Conservation (phyloP, 1,140 invertebrate species). For the Calliphora vicina region DNA sequence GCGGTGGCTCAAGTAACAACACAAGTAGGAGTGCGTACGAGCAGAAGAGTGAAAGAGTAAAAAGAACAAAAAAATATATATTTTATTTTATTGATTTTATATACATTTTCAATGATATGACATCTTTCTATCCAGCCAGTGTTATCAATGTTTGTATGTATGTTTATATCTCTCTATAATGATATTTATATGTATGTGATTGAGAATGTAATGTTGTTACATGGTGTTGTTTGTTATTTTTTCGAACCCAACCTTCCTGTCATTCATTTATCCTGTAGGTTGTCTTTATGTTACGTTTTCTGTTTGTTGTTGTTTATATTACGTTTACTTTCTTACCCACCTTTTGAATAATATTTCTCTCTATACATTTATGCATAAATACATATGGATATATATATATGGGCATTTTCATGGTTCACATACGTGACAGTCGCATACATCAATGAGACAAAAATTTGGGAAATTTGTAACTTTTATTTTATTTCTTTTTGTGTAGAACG, state of each 20-base stretch:
- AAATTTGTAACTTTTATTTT: no score
- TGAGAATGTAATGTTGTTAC: not conserved
- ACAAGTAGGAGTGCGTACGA: not conserved
- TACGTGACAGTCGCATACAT: no score
- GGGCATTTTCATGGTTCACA: no score
- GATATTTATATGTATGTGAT: not conserved
- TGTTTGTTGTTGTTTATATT: not conserved
- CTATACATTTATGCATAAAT: not conserved
- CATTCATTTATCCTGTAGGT: not conserved
- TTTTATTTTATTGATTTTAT: not conserved
- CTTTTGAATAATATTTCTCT: not conserved
- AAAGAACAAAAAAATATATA: not conserved
- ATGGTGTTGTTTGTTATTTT: not conserved
- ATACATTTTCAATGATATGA: constrained; percentile 1
- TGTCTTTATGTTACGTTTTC: not conserved
- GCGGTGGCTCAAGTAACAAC: not conserved
- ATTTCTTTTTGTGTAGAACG: no score
- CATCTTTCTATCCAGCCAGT: not conserved
- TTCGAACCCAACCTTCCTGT: not conserved
- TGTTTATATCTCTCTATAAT: no score
- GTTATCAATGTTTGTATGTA: not conserved
- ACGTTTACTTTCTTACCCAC: not conserved
- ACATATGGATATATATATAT: not conserved
- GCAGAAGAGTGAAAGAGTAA: not conserved
- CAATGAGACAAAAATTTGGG: no score